Base-by-base conservation (phyloP, 2,797 vertebrate genomes). In the Streptopelia turtur region DNA sequence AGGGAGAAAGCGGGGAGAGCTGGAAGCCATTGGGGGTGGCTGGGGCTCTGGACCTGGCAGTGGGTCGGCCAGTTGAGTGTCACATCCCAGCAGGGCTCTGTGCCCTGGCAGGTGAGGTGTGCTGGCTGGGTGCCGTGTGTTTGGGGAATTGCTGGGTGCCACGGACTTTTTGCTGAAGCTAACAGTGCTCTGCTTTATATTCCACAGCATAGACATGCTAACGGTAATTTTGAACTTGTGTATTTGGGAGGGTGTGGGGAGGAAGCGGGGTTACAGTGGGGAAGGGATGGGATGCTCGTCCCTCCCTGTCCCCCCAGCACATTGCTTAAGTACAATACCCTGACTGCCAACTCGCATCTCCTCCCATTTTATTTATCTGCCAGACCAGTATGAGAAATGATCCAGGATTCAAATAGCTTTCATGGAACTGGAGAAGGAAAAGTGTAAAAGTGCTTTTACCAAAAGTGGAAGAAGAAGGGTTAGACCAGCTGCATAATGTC, bases 291-390 rank as follows among this genome's bases (percentile, higher is more conserved):
- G 41, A 4, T 52, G n/a, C 15, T 83, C 10, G 56, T 16, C 30
- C 4, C 6, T 80, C 52, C 12, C 41, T 15, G 28, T 24, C 35
- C 18, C 43, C 43, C 24, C 43, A 66, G 55, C 25, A 13, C 20
- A 6, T 45, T 0, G 0, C 50, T 57, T 64, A 21, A 55, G 25
- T 41, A 65, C 0, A 1, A 3, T n/a, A 14, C 25, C 3, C 15
- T 21, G 30, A 35, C 10, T 31, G 1, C 31, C 56, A n/a, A 25
- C 24, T 60, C 0, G 0, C 1, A 1, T 41, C 31, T 23, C 28
- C 12, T n/a, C 49, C 25, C 50, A 13, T 30, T 24, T 63, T 22
- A 41, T 31, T 13, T 30, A 31, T 68, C 45, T 43, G 14, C 50
- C 60, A 35, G 25, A 33, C 12, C 17, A 3, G n/a, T n/a, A 0